phyloP scores from a whole-genome alignment of 2,888 invertebrate genomes.

The Petrolisthes cinctipes region DNA sequence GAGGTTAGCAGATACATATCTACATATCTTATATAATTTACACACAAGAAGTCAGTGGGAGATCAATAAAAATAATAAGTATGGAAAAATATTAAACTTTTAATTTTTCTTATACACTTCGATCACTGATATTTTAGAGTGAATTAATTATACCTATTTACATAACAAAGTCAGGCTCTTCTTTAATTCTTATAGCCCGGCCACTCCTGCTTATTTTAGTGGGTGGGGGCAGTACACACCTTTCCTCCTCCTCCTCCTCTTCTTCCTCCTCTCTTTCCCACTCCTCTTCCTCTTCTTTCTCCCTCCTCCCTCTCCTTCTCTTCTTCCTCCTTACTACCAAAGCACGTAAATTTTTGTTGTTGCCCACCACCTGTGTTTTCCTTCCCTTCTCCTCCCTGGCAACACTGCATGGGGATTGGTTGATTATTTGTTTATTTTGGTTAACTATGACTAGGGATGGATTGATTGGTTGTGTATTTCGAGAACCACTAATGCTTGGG shows the following conservation, averaged over 20 bases:
- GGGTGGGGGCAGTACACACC: background rate
- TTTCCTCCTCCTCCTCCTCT: background rate
- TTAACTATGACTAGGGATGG: background rate
- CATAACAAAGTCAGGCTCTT: slow-evolving; percentile 6
- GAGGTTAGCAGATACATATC: too few relatives aligned
- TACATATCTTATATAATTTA: too few relatives aligned
- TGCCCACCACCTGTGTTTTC: background rate
- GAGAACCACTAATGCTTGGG: too few relatives aligned
- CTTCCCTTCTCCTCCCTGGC: background rate
- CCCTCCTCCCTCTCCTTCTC: slow-evolving; percentile 16
- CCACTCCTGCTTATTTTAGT: background rate
- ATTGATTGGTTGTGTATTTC: background rate
- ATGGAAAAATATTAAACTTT: too few relatives aligned
- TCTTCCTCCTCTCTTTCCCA: background rate
- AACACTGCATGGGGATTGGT: background rate
- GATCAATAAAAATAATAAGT: too few relatives aligned
- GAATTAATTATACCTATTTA: background rate
- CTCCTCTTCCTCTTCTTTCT: slow-evolving; percentile 7
- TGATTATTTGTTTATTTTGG: background rate
- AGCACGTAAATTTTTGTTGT: slow-evolving; percentile 21
- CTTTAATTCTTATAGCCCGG: slow-evolving; percentile 2
- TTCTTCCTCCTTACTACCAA: slow-evolving; percentile 24
- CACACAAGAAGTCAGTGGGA: too few relatives aligned
- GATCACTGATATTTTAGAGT: too few relatives aligned
- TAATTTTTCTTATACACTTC: too few relatives aligned